Percentiles rank a stretch among this genome's conserved stretches.
Evolutionary conservation across 2,888 invertebrate genomes (phyloP).

Genomic region (Ichneumoninae sp.): DNA sequence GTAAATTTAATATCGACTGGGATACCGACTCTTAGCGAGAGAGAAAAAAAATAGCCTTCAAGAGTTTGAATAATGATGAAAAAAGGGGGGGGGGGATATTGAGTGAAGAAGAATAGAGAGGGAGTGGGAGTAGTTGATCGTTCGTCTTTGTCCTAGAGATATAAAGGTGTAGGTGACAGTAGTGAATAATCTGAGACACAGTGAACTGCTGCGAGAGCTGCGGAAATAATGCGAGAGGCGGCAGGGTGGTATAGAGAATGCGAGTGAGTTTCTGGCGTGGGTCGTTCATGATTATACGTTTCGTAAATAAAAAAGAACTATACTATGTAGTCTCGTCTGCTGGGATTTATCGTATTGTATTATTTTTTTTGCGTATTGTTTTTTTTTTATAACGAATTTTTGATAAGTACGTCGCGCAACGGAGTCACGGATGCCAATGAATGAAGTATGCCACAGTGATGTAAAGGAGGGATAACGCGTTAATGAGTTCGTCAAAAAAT

Average conservation of each 20-base stretch:
- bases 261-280: conserved; percentile 60
- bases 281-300: conserved; percentile 54
- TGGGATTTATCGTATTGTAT: conserved; percentile 23
- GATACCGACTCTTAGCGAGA: neutral
- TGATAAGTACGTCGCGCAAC: conserved; percentile 11
- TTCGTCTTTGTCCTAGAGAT: conserved; percentile 38
- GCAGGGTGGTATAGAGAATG: conserved; percentile 64
- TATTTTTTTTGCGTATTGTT: neutral
- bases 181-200: conserved; percentile 34
- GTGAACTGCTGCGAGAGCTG: conserved; percentile 64
- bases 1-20: neutral
- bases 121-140: neutral
- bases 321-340: conserved; percentile 27
- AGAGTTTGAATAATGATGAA: neutral
- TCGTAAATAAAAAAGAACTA: conserved; percentile 11
- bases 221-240: conserved; percentile 59
- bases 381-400: neutral
- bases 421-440: conserved; percentile 66
- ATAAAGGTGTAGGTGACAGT: conserved; percentile 22
- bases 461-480: conserved; percentile 66
- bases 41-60: neutral
- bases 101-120: conserved; percentile 38
- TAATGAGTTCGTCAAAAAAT: conserved; percentile 30
- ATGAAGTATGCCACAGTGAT: conserved; percentile 69
- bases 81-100: conserved; percentile 4